Percentiles rank a stretch among this genome's conserved stretches.
These are phyloP conservation scores for Noctua janthe DNA, from an alignment of 2,888 invertebrate genomes.

Conservation along the genomic window DNA sequence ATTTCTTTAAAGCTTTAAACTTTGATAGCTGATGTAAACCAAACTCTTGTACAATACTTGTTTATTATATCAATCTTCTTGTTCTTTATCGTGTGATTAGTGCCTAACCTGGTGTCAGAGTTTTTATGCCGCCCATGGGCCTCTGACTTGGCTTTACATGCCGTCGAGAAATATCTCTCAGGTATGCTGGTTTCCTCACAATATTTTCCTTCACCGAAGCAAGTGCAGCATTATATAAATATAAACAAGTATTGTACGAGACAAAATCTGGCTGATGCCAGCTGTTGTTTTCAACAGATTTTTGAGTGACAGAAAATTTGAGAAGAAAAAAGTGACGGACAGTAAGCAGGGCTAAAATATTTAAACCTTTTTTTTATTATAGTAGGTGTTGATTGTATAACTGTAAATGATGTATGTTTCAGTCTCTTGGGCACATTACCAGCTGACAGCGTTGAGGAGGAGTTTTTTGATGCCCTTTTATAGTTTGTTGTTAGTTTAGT, in stretches of 20 bases:
- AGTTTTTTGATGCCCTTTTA: no score
- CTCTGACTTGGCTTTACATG: no score
- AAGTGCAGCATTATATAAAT: no score
- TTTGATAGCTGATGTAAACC: not conserved
- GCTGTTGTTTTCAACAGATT: not conserved
- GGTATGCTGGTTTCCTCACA: no score
- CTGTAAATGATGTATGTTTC: not conserved
- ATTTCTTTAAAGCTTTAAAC: fast-evolving
- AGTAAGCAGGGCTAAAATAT: not conserved
- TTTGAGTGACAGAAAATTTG: not conserved
- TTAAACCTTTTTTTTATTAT: not conserved
- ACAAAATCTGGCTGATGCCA: not conserved
- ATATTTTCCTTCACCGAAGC: no score
- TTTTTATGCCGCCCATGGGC: no score
- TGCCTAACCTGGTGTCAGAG: no score
- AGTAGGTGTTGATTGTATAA: not conserved
- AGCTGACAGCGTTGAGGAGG: no score
- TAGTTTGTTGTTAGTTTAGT: no score
- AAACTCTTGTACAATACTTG: not conserved
- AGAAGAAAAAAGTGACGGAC: not conserved
- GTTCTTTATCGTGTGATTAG: no score
- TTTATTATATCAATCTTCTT: not conserved
- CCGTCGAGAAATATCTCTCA: no score
- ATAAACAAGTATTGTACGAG: not conserved
- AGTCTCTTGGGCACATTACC: no score